Base-by-base conservation (phyloP, 2,888 invertebrate genomes). In the Coecobrya sp. region DNA sequence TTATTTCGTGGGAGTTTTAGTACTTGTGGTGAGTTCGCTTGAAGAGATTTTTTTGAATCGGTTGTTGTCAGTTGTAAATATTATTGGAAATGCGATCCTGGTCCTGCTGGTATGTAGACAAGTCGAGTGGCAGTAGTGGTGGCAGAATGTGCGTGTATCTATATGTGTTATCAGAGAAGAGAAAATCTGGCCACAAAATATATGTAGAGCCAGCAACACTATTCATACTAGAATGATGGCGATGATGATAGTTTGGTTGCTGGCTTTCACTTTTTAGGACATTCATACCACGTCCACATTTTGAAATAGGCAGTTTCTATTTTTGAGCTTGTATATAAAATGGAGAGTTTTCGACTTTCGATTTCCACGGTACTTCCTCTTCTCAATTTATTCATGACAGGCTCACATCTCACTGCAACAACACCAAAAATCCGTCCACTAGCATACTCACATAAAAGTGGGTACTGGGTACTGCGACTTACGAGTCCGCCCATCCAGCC, bases 371-470 rank as follows among this genome's bases (percentile, higher is more conserved):
- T 76, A 81, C 81, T 88, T 88, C 88, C 88, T 88, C 81, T 65
- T 36, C 45, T 62, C 88, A 88, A 88, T 88, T 88, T 88, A 88
- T 88, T 88, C 88, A 88, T 88, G 88, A 88, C 88, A 88, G 62
- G 62, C 88, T 62, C 79, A 81, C 88, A 88, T 88, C 86, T 81
- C 88, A 88, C 81, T 49, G 52, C 62, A 55, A 36, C 81, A 52
- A 52, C 10, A 27, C 2, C 11, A 76, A 76, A 76, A 76, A 25
- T 73, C 22, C 1, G 45, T 45, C 73, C 45, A 73, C 45, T 13
- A 45, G 8, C 2, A n/a, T 73, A 73, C 19, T 7, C 45, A 76
- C 25, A 42, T 76, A 10, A 65, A 1, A 65, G 10, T 27, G 7
- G 5, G 13, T 27, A 25, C 7, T 27, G 7, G 5, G 13, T 27